These are phyloP conservation scores for Pseudorasbora parva DNA, from an alignment of 2,113 vertebrate species.

Conservation along the genomic window DNA sequence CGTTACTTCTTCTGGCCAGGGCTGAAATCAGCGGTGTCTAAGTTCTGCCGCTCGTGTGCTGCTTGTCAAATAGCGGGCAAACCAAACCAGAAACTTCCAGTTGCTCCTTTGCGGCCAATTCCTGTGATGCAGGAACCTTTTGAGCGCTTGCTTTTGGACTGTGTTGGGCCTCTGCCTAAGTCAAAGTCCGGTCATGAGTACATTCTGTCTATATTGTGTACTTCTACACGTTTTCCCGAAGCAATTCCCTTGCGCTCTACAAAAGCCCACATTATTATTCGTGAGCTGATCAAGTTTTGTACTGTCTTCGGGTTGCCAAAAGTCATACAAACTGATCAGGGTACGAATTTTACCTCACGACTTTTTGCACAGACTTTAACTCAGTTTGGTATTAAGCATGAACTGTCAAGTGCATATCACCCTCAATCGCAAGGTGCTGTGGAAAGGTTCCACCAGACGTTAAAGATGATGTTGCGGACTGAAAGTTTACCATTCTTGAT, in stretches of 20 bases:
- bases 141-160: neutral
- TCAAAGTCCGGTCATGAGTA: neutral
- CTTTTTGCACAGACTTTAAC: neutral
- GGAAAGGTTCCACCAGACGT: neutral
- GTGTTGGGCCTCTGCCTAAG: neutral
- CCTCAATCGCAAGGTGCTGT: neutral
- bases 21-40: neutral
- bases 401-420: neutral
- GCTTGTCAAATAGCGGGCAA: neutral
- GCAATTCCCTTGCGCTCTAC: neutral
- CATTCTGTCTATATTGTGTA: neutral
- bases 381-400: neutral
- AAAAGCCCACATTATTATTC: neutral
- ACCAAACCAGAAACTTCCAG: neutral
- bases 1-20: neutral
- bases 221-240: neutral
- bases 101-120: neutral
- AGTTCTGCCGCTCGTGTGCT: too few species aligned
- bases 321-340: neutral
- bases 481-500: too few species aligned
- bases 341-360: neutral
- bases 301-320: neutral
- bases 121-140: neutral
- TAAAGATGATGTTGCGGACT: neutral
- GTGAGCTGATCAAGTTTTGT: neutral